phyloP scores from a whole-genome alignment of 1,140 invertebrate species.

The Dendrolimus kikuchii region DNA sequence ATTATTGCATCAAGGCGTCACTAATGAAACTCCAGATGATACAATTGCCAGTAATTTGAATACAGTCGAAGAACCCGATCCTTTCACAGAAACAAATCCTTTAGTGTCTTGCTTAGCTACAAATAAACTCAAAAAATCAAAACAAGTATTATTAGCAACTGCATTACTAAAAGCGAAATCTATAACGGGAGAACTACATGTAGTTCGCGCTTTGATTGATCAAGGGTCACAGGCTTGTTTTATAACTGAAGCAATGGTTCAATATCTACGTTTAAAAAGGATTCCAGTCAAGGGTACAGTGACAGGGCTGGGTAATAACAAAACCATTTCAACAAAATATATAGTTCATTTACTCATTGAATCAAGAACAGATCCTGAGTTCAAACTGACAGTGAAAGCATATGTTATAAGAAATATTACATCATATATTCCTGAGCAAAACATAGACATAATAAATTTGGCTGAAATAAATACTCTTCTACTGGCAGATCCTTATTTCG shows the following conservation, averaged over 20 bases:
- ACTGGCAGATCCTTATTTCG: no score
- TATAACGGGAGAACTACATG: slow-evolving; percentile 3
- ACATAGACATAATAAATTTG: slow-evolving; percentile 7
- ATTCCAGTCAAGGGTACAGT: slow-evolving; percentile 8
- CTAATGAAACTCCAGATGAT: slow-evolving; percentile 1
- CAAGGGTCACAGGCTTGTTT: slow-evolving; percentile 20
- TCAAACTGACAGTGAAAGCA: slow-evolving; percentile 14
- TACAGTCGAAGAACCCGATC: slow-evolving; percentile 2
- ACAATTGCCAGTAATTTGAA: not conserved
- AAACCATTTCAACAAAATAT: slow-evolving; percentile 9
- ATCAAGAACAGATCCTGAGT: slow-evolving; percentile 16
- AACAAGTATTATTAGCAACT: slow-evolving; percentile 21
- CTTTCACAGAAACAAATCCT: not conserved
- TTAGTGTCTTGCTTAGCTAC: not conserved
- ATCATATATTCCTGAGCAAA: slow-evolving; percentile 9
- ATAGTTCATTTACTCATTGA: slow-evolving; percentile 14
- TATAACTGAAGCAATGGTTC: slow-evolving; percentile 21
- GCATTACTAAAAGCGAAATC: slow-evolving; percentile 18
- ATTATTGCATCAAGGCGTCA: slow-evolving; percentile 9
- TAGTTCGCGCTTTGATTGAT: slow-evolving; percentile 14
- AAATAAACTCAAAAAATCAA: slow-evolving; percentile 12
- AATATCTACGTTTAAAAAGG: slow-evolving; percentile 16
- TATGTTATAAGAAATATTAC: slow-evolving; percentile 17
- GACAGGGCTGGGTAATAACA: slow-evolving; percentile 13
- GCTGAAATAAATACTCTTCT: no score